Percentiles rank a stretch among this genome's conserved stretches.
Evolutionary conservation across 2,888 invertebrate genomes (phyloP).

Genomic region (Bellardia pandia): DNA sequence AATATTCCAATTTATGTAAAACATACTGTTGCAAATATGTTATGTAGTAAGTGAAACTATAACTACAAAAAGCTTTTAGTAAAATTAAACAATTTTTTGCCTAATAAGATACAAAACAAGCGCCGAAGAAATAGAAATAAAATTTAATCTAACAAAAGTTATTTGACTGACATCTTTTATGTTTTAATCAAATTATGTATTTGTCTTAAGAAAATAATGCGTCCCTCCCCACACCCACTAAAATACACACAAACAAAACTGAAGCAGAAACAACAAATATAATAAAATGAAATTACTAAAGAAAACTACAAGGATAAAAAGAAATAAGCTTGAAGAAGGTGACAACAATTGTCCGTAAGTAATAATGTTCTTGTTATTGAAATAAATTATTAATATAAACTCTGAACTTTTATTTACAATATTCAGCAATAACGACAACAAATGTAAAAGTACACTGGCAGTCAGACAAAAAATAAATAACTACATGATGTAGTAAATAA

Average conservation of each 20-base stretch:
- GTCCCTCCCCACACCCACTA: too few relatives aligned
- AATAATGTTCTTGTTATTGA: constrained; percentile 67
- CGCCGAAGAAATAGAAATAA: constrained; percentile 34
- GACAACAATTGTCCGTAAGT: background rate
- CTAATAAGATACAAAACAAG: background rate
- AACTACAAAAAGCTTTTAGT: constrained; percentile 68
- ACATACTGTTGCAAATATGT: background rate
- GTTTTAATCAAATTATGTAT: constrained; percentile 70
- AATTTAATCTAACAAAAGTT: constrained; percentile 62
- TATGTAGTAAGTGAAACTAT: constrained; percentile 47
- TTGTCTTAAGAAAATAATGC: constrained; percentile 44
- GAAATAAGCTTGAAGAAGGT: constrained; percentile 34
- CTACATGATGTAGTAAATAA: constrained; percentile 4
- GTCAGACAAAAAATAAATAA: background rate
- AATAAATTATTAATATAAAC: constrained; percentile 71
- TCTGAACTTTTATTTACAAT: constrained; percentile 52
- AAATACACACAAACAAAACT: background rate
- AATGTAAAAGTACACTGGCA: constrained; percentile 1
- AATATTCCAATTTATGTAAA: constrained; percentile 22
- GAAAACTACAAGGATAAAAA: constrained; percentile 48
- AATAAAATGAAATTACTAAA: constrained; percentile 51
- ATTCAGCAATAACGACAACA: constrained; percentile 20
- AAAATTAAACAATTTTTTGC: constrained; percentile 61
- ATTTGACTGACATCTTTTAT: constrained; percentile 63
- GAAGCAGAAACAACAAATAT: constrained; percentile 39